Base-by-base conservation (phyloP, 1,140 invertebrate genomes). In the Megathymus violae region DNA sequence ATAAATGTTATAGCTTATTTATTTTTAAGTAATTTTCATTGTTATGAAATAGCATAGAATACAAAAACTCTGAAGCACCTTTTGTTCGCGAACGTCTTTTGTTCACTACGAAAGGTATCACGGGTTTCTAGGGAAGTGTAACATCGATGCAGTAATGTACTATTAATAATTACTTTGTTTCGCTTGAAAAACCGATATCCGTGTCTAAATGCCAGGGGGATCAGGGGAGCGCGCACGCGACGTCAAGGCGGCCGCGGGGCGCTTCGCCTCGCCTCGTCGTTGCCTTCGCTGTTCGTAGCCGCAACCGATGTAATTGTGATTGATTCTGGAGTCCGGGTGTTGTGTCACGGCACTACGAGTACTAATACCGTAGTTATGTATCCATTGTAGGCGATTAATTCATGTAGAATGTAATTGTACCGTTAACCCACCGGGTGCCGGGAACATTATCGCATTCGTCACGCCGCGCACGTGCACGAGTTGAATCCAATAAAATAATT, bases 401-500 rank as follows among this genome's bases (percentile, higher is more conserved):
- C 84, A 86, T 80, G 85, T 74, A 80, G 78, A 86, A 85, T 88
- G 82, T 78, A 79, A 90, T 89, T 88, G 80, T 88, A 80, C 77
- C 66, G 62, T 34, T 74, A 73, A 67, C 58, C 67, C 74, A 64
- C 66, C 66, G 71, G 68, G 67, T 64, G 69, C 69, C 69, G 67
- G 77, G 70, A 71, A 85, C 80, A 82, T 85, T 87, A 89, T 88
- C 88, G 80, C 74, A 80, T 89, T 89, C 80, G 88, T 88, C 85
- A 91, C 79, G 85, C 82, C 72, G 80, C 79, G 85, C 88, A 91
- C 88, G 88, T 91, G 88, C n/a, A n/a, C 85, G 78, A 78, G 77
- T 77, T 78, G 73, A 84, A 87, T 88, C 85, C 87, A 89, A 89
- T 91, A 88, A 83, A 85, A 89, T 89, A 88, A 91, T 89, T 91